Evolutionary conservation across 2,797 vertebrate genomes (phyloP), one percentile per base, ranked within the genome.

Genomic region (Spatula versicolor): DNA sequence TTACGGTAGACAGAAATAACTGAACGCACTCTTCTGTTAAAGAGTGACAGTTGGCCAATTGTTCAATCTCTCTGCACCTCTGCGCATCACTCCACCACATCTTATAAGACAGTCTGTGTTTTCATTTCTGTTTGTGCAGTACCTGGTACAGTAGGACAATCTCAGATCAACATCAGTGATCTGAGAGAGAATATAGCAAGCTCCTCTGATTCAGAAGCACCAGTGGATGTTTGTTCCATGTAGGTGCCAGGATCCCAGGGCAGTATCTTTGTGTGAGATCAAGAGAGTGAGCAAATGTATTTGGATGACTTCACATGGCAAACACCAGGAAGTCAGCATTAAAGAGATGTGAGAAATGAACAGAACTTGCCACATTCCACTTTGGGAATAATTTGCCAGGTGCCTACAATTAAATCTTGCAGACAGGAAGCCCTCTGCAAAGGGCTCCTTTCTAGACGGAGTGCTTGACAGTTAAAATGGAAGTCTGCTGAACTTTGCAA

Each of bases 231-330:
- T 87, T 45, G 25, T 54, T 48, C 85, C 37, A 6, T 13, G 21
- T 7, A 68, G 62, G 54, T 75, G 54, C 54, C 85, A 83, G 86
- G 13, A 63, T 80, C 45, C 58, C 82, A 33, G 41, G 50, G 30
- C 79, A 81, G 31, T 50, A 68, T 72, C 62, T 93, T 93, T 75
- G 28, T 92, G 88, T 80, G 82, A 62, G 92, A 93, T 83, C 69
- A 69, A 72, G 83, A 77, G 76, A 80, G 84, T 84, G 62, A 88
- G 56, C 67, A 88, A 74, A 91, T 63, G 39, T 78, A 0, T 67
- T 86, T 83, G 91, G 84, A 68, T 91, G 84, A 85, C 23, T 91
- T 91, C 73, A 80, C 72, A 33, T 0, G 10, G 72, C 33, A 96
- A 92, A 85, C 72, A 73, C 82, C 89, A 50, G 58, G 45, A 85